Conservation (phyloP, 2,888 invertebrate species). For the Icerya purchasi region DNA sequence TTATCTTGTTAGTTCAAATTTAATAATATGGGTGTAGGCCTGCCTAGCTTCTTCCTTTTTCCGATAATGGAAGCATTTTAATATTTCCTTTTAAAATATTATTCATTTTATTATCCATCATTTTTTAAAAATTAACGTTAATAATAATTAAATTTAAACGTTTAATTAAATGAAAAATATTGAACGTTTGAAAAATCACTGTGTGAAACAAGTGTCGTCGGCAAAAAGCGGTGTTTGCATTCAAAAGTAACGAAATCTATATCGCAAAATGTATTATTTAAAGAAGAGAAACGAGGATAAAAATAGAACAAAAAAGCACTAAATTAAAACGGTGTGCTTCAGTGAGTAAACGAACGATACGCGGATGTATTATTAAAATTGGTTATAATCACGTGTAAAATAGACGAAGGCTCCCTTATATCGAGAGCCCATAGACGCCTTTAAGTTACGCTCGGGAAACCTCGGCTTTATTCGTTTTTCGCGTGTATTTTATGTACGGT, state of each 20-base stretch:
- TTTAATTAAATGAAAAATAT: neutral
- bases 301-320: neutral
- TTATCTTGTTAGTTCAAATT: neutral
- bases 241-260: neutral
- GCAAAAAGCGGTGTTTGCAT: neutral
- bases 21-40: neutral
- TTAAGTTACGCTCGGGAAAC: no score
- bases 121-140: neutral
- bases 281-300: neutral
- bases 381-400: no score
- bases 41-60: neutral
- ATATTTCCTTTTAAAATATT: neutral
- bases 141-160: neutral
- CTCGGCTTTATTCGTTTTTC: no score
- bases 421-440: no score
- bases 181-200: neutral
- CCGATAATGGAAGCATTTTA: neutral
- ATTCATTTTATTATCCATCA: neutral
- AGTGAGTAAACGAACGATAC: no score
- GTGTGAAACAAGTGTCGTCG: neutral
- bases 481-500: no score
- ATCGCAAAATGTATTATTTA: neutral
- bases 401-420: no score
- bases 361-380: no score
- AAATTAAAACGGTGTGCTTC: neutral